Evolutionary conservation across 2,797 vertebrate species (phyloP).

Genomic region (Onychomys torridus): DNA sequence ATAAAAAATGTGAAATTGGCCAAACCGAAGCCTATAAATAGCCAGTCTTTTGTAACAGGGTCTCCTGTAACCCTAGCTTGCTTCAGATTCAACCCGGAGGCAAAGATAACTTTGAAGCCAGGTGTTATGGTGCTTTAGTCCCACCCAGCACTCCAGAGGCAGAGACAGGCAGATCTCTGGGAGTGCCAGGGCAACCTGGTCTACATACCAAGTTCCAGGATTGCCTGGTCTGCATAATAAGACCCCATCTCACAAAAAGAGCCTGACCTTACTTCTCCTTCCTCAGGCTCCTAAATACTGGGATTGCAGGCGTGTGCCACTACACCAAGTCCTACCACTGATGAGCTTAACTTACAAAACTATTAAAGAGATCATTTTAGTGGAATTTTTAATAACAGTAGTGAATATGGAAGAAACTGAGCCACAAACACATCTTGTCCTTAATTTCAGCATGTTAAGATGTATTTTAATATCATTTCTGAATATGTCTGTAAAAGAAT

Average conservation of each 20-base stretch:
- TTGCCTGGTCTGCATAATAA: neutral
- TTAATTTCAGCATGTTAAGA: slow-evolving; percentile 43
- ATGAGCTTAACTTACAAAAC: slow-evolving; percentile 33
- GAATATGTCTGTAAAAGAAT: slow-evolving; percentile 28
- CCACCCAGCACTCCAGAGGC: neutral
- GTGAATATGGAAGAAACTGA: slow-evolving; percentile 30
- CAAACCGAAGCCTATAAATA: neutral
- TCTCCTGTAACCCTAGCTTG: neutral
- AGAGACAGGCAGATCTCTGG: neutral
- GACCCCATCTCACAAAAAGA: neutral
- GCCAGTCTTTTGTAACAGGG: neutral
- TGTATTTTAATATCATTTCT: slow-evolving; percentile 33
- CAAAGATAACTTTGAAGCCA: neutral
- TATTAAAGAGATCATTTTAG: slow-evolving; percentile 55
- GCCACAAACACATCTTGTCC: neutral
- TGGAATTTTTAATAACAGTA: slow-evolving; percentile 56
- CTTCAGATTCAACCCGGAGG: neutral
- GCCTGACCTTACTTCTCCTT: neutral
- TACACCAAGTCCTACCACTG: neutral
- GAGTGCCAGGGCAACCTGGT: neutral
- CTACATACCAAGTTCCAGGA: neutral
- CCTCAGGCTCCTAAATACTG: neutral
- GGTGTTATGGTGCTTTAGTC: neutral
- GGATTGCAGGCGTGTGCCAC: neutral
- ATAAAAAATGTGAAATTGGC: slow-evolving; percentile 16